Percentiles rank a stretch among this genome's conserved stretches.
Evolutionary conservation across 2,797 vertebrate genomes (phyloP).

Genomic region (Crocodylus rhombifer): DNA sequence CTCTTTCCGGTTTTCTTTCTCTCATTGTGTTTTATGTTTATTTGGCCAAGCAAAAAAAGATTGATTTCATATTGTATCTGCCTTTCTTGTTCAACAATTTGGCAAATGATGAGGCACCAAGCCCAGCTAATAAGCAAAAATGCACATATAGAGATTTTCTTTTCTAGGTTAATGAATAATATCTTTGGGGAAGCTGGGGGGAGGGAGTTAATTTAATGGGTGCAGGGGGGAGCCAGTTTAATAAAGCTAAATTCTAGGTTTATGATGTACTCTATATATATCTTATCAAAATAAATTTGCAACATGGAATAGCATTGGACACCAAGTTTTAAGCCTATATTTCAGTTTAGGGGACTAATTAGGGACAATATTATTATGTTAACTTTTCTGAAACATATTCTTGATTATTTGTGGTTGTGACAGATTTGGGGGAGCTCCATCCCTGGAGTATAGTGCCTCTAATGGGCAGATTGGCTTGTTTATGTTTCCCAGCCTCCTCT

Average conservation of each 20-base stretch:
- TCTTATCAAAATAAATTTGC: constrained; percentile 47
- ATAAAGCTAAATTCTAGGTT: constrained; percentile 44
- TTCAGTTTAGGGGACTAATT: constrained; percentile 26
- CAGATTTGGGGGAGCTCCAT: no score
- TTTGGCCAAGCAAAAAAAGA: constrained; percentile 89
- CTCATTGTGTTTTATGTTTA: constrained; percentile 85
- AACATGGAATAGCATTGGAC: constrained; percentile 44
- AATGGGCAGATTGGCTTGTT: no score
- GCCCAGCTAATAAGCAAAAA: constrained; percentile 83
- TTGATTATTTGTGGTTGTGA: neutral
- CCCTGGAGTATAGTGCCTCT: no score
- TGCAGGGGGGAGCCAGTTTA: neutral
- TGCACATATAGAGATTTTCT: constrained; percentile 42
- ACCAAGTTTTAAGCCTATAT: constrained; percentile 37
- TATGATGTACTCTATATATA: constrained; percentile 33
- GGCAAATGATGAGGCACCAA: constrained; percentile 85
- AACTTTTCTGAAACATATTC: neutral
- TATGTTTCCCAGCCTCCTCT: no score
- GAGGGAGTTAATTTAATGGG: constrained; percentile 49
- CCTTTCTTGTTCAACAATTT: constrained; percentile 88
- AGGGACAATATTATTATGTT: neutral
- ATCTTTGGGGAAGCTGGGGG: constrained; percentile 28
- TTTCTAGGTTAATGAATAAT: constrained; percentile 59
- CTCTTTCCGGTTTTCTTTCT: constrained; percentile 37
- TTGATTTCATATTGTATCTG: constrained; percentile 89